Evolutionary conservation across 2,113 vertebrate genomes (phyloP).

Genomic region (Cololabis saira): DNA sequence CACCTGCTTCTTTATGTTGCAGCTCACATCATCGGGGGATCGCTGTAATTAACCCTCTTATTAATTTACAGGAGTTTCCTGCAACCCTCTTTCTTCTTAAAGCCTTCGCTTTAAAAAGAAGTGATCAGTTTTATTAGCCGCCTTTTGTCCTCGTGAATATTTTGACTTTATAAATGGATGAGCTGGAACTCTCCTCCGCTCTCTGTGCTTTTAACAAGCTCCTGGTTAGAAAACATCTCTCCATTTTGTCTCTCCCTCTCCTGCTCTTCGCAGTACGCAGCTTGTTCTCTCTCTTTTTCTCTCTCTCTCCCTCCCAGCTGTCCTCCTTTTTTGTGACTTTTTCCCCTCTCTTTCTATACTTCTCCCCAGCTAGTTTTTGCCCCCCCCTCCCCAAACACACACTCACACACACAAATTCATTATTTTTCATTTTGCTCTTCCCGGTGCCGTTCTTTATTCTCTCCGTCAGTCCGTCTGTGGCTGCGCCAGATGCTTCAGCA

Average conservation of each 20-base stretch:
- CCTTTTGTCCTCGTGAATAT: neutral
- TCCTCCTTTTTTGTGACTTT: neutral
- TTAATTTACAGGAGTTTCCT: neutral
- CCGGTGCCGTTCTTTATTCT: conserved; percentile 9
- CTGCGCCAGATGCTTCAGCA: conserved; percentile 64
- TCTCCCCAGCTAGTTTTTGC: neutral
- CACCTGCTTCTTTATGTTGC: neutral
- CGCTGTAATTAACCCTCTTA: conserved; percentile 13
- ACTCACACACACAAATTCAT: too few relatives aligned
- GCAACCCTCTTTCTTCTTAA: neutral
- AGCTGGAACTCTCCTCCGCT: neutral
- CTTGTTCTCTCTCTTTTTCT: conserved; percentile 3
- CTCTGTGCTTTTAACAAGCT: conserved; percentile 45
- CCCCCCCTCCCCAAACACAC: too few relatives aligned
- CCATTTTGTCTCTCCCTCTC: conserved; percentile 29
- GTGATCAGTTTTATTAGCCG: neutral
- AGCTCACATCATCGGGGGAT: conserved; percentile 3
- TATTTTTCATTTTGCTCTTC: neutral
- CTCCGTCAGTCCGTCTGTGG: conserved; percentile 33
- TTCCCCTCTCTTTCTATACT: neutral
- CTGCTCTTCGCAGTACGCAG: neutral
- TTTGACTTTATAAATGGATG: conserved; percentile 8
- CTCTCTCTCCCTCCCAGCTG: conserved; percentile 8
- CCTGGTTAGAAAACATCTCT: conserved; percentile 31
- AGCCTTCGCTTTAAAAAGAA: neutral